Percentiles rank a stretch among this genome's conserved stretches.
Conservation (phyloP, 2,797 vertebrate genomes). For the Chelon labrosus region DNA sequence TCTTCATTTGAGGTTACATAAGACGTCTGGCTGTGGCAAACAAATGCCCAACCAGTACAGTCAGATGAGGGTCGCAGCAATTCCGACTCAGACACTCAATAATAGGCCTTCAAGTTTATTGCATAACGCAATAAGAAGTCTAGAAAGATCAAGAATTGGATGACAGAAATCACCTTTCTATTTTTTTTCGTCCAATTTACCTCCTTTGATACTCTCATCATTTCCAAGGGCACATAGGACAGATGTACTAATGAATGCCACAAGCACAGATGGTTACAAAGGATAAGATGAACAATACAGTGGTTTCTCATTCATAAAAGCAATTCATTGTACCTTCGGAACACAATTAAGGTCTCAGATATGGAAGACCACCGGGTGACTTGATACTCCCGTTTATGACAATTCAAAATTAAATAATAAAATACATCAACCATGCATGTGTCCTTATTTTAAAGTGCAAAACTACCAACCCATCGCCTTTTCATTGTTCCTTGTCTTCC, state of each 20-base stretch:
- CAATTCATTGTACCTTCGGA: conserved; percentile 11
- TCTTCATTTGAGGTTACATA: conserved; percentile 64
- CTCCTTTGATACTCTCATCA: neutral
- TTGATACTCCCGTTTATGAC: neutral
- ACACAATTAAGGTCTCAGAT: conserved; percentile 21
- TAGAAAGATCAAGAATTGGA: conserved; percentile 17
- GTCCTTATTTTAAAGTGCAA: no score
- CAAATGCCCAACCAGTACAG: conserved; percentile 21
- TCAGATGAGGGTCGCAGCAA: conserved; percentile 33
- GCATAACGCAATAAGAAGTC: neutral
- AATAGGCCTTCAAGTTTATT: conserved; percentile 14
- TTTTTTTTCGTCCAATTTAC: neutral
- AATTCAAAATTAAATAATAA: neutral
- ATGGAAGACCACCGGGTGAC: neutral
- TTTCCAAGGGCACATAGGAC: neutral
- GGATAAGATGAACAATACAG: conserved; percentile 40
- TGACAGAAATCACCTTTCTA: neutral
- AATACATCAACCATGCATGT: neutral
- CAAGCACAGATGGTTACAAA: conserved; percentile 39
- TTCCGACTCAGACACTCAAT: conserved; percentile 38
- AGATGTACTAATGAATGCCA: conserved; percentile 20
- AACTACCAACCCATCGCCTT: neutral
- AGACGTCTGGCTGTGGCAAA: conserved; percentile 55
- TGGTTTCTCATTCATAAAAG: conserved; percentile 37
- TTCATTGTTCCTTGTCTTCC: neutral